Conservation (phyloP, 1,140 invertebrate genomes). For the Choristoneura fumiferana region DNA sequence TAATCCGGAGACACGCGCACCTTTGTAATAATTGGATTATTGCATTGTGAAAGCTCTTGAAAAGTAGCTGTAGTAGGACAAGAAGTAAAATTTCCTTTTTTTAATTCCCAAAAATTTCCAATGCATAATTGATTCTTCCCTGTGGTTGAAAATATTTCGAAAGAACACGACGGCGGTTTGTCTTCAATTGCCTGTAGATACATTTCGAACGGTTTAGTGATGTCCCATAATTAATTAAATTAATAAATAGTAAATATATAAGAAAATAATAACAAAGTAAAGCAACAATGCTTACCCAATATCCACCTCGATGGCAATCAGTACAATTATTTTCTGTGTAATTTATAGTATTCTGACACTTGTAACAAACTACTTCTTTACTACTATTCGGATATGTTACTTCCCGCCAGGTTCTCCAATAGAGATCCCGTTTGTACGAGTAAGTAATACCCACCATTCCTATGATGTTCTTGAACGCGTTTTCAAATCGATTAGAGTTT, state of each 20-base stretch:
- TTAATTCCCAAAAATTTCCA: conserved; percentile 31
- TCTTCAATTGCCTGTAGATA: conserved; percentile 44
- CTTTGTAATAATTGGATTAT: conserved; percentile 43
- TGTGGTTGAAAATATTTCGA: conserved; percentile 41
- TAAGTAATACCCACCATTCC: conserved; percentile 42
- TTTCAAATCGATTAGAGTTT: conserved; percentile 34
- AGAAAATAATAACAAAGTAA: neutral
- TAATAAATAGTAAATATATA: neutral
- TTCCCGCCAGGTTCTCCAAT: conserved; percentile 51
- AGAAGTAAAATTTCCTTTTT: conserved; percentile 11
- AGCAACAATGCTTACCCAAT: conserved; percentile 47
- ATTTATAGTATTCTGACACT: conserved; percentile 32
- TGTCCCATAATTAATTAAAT: neutral
- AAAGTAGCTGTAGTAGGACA: conserved; percentile 35
- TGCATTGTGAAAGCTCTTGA: conserved; percentile 35
- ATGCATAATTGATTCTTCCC: conserved; percentile 31
- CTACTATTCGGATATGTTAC: conserved; percentile 26
- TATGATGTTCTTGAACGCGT: conserved; percentile 38
- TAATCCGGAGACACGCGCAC: conserved; percentile 37
- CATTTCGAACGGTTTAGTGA: neutral
- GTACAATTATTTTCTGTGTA: conserved; percentile 20
- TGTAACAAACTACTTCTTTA: conserved; percentile 36
- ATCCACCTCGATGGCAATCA: conserved; percentile 32
- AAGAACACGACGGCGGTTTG: conserved; percentile 36
- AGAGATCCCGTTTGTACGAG: conserved; percentile 41